phyloP scores from a whole-genome alignment of 2,888 invertebrate species.

The Subacronicta megacephala region DNA sequence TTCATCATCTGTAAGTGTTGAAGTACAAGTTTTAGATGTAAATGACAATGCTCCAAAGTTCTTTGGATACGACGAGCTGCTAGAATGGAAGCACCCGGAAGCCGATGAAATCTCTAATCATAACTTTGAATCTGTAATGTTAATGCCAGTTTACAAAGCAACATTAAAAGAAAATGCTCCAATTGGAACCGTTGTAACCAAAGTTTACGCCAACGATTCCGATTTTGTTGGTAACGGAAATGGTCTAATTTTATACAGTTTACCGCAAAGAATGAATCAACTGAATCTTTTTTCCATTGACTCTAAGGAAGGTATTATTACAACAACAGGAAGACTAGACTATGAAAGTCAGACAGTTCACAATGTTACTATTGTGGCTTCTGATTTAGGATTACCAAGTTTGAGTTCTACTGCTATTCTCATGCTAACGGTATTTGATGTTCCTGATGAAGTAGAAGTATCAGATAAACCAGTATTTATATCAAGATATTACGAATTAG shows the following conservation, averaged over 20 bases:
- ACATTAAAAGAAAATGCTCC: constrained; percentile 93
- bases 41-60: constrained; percentile 96
- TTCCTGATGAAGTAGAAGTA: constrained; percentile 89
- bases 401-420: constrained; percentile 94
- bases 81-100: constrained; percentile 85
- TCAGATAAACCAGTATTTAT: constrained; percentile 89
- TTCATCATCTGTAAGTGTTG: constrained; percentile 93
- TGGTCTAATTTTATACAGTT: constrained; percentile 94
- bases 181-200: constrained; percentile 93
- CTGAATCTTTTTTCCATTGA: constrained; percentile 93
- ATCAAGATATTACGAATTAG: constrained; percentile 94
- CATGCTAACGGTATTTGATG: constrained; percentile 91
- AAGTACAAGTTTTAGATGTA: constrained; percentile 94
- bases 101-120: constrained; percentile 84
- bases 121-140: constrained; percentile 86
- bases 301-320: constrained; percentile 95
- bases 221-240: constrained; percentile 97
- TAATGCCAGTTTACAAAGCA: constrained; percentile 93
- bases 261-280: constrained; percentile 91
- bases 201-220: constrained; percentile 95
- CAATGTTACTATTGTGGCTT: constrained; percentile 94
- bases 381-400: constrained; percentile 95
- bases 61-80: constrained; percentile 92
- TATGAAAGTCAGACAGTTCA: constrained; percentile 92
- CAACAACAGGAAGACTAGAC: constrained; percentile 93